Conservation (phyloP, 2,888 invertebrate species). For the Siphonodentalium dalli region DNA sequence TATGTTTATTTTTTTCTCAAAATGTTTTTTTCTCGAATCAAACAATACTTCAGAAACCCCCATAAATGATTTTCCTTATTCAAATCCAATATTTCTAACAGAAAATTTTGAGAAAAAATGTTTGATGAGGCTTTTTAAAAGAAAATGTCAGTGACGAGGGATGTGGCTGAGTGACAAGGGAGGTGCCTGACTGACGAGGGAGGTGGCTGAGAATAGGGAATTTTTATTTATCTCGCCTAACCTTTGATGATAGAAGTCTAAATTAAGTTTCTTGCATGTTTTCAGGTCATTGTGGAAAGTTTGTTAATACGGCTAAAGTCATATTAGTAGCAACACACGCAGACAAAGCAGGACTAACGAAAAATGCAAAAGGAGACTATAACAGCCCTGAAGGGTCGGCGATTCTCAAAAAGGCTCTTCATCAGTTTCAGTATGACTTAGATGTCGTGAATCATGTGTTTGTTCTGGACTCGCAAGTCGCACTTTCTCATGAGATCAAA, state of each 20-base stretch:
- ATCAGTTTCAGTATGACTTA: slow-evolving; percentile 70
- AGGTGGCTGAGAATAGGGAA: neutral
- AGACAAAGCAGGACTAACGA: slow-evolving; percentile 68
- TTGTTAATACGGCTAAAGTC: slow-evolving; percentile 68
- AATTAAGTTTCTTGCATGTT: slow-evolving; percentile 16
- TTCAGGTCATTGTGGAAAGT: slow-evolving; percentile 71
- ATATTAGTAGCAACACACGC: slow-evolving; percentile 74
- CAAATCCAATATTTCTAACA: too few relatives aligned
- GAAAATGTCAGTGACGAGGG: too few relatives aligned
- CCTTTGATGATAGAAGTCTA: too few relatives aligned
- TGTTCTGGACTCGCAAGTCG: slow-evolving; percentile 73
- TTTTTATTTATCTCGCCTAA: neutral
- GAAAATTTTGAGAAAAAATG: too few relatives aligned
- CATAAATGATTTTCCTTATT: too few relatives aligned
- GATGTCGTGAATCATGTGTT: slow-evolving; percentile 70
- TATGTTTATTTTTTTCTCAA: too few relatives aligned
- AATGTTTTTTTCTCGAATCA: too few relatives aligned
- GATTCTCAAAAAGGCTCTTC: slow-evolving; percentile 65
- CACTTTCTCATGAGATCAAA: slow-evolving; percentile 72
- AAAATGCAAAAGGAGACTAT: slow-evolving; percentile 71
- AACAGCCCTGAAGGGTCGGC: slow-evolving; percentile 70
- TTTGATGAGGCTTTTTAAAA: too few relatives aligned
- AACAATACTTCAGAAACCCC: too few relatives aligned
- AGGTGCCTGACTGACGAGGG: neutral
- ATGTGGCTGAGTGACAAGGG: neutral